Evolutionary conservation across 2,113 vertebrate genomes (phyloP).

Genomic region (Peromyscus maniculatus): DNA sequence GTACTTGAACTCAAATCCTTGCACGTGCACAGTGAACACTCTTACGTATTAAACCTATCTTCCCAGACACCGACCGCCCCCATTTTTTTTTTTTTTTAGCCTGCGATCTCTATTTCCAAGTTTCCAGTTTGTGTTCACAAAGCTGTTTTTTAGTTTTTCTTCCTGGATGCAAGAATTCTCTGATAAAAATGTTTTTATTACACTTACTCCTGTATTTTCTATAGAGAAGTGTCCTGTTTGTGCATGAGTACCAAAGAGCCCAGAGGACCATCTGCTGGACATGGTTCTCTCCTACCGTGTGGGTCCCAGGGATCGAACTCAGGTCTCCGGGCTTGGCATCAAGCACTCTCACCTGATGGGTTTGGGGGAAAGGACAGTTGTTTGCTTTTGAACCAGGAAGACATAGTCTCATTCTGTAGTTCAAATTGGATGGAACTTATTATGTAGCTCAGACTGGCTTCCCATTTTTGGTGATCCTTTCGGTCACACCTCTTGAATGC

Average conservation of each 20-base stretch:
- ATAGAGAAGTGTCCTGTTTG: background rate
- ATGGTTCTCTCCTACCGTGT: background rate
- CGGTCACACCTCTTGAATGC: background rate
- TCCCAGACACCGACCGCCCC: no score
- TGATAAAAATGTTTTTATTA: background rate
- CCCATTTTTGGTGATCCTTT: background rate
- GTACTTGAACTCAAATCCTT: background rate
- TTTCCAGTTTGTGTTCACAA: background rate
- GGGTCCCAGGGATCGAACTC: background rate
- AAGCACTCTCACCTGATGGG: background rate
- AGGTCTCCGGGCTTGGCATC: background rate
- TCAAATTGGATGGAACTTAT: background rate
- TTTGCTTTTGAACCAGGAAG: background rate
- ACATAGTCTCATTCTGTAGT: background rate
- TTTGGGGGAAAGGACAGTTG: background rate
- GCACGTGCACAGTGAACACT: background rate
- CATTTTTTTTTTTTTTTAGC: background rate
- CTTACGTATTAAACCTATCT: background rate
- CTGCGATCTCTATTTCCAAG: background rate
- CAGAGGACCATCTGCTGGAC: background rate
- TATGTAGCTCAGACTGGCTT: background rate
- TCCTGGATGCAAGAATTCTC: background rate
- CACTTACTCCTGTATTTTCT: background rate
- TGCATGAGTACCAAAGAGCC: background rate
- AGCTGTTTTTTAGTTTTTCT: background rate